Conservation (phyloP, 2,888 invertebrate genomes). For the Hemistola chrysoprasaria region DNA sequence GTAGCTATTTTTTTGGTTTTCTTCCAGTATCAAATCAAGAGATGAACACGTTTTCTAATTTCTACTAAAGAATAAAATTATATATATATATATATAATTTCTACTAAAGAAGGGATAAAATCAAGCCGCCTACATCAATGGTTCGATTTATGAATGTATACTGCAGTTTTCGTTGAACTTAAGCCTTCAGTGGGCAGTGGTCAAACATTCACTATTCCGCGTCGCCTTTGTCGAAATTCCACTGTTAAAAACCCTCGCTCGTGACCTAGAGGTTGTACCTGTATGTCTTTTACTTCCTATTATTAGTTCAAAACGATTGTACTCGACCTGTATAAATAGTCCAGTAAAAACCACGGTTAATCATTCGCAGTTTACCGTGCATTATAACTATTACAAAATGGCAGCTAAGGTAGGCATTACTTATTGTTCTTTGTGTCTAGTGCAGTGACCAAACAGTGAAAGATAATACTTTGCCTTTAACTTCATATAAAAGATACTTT, state of each 20-base stretch:
- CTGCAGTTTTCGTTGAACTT: no score
- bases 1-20: not conserved
- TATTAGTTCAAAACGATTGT: constrained; percentile 62
- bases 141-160: not conserved
- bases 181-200: constrained; percentile 25
- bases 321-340: constrained; percentile 62
- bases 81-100: no score
- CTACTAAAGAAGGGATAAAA: no score
- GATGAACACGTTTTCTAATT: no score
- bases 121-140: no score
- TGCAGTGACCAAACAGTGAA: constrained; percentile 5
- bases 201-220: constrained; percentile 51
- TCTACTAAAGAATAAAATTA: no score
- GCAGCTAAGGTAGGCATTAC: constrained; percentile 68
- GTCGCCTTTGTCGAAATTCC: constrained; percentile 62
- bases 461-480: not conserved
- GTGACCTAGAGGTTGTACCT: constrained; percentile 62
- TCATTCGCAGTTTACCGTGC: constrained; percentile 75
- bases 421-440: constrained; percentile 1
- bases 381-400: constrained; percentile 69
- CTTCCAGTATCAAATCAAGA: not conserved
- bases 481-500: no score
- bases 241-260: constrained; percentile 61
- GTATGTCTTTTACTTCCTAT: constrained; percentile 73
- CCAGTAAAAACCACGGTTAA: constrained; percentile 52